phyloP scores from a whole-genome alignment of 2,888 invertebrate genomes.

The Spatulosminthurus flaviceps region DNA sequence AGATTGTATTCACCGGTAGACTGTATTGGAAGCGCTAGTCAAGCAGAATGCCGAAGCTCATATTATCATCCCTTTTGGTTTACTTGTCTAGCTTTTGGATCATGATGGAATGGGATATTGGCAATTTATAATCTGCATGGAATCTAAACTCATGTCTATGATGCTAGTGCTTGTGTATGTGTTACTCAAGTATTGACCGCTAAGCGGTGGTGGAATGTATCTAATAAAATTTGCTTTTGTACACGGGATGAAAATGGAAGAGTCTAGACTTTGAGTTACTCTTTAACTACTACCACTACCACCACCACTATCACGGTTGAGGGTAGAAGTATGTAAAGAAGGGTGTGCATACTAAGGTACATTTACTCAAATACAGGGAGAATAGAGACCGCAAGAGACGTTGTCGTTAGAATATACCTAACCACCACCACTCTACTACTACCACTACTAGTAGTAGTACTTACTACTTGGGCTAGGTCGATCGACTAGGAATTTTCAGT shows the following conservation, averaged over 20 bases:
- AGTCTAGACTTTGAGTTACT: constrained; percentile 41
- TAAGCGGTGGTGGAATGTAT: constrained; percentile 60
- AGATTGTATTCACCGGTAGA: constrained; percentile 23
- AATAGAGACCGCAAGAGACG: constrained; percentile 1
- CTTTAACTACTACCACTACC: constrained; percentile 14
- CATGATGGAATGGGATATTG: constrained; percentile 63
- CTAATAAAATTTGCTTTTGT: constrained; percentile 62
- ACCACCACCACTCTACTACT: constrained; percentile 20
- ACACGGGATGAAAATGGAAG: constrained; percentile 45
- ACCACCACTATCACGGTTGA: too few species aligned
- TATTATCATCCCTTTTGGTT: constrained; percentile 48
- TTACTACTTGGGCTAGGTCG: constrained; percentile 32
- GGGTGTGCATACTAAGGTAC: constrained; percentile 10
- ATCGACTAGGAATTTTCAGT: constrained; percentile 33
- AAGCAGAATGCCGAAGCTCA: constrained; percentile 50
- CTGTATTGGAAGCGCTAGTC: constrained; percentile 33
- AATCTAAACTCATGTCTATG: constrained; percentile 28
- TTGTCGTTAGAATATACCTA: constrained; percentile 37
- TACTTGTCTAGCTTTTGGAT: constrained; percentile 55
- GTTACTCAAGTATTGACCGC: constrained; percentile 50
- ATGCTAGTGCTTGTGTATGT: constrained; percentile 40
- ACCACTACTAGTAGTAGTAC: constrained; percentile 9
- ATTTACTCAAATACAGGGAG: constrained; percentile 10
- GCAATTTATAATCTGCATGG: constrained; percentile 61
- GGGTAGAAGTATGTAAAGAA: not conserved